Percentiles rank a stretch among this genome's conserved stretches.
Conservation (phyloP, 2,797 vertebrate species). For the Nyctalus aviator region DNA sequence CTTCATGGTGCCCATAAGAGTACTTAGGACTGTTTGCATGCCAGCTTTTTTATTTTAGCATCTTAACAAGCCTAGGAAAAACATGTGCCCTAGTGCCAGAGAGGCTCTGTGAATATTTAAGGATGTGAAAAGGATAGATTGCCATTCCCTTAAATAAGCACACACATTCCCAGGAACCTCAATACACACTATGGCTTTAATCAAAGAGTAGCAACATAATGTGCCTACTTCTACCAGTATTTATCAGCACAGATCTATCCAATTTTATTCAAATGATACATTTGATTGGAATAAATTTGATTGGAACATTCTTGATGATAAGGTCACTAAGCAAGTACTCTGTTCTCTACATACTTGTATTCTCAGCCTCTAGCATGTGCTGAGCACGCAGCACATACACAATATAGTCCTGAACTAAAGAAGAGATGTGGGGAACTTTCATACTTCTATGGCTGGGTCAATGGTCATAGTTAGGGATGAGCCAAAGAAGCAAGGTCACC, state of each 20-base stretch:
- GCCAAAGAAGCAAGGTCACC: neutral
- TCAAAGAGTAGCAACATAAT: neutral
- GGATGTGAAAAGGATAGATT: conserved; percentile 61
- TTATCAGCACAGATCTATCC: neutral
- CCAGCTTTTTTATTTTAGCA: neutral
- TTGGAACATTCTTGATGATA: neutral
- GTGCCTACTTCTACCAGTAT: neutral
- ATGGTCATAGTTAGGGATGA: neutral
- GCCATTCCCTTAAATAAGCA: conserved; percentile 44
- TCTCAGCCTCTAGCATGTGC: neutral
- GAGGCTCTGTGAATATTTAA: conserved; percentile 65
- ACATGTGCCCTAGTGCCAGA: neutral
- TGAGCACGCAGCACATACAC: neutral
- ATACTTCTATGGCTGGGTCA: neutral
- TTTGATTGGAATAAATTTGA: neutral
- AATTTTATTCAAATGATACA: neutral
- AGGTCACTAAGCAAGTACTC: neutral
- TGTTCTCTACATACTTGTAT: neutral
- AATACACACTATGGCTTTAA: neutral
- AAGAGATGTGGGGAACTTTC: neutral
- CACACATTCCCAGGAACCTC: neutral
- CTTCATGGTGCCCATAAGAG: conserved; percentile 50
- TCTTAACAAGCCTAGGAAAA: conserved; percentile 61
- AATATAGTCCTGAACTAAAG: neutral
- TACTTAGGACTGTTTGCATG: conserved; percentile 29